A percentile compares a stretch with the other conserved stretches of the same genome.
These are phyloP conservation scores for Argya squamiceps DNA, from an alignment of 2,797 vertebrate genomes.

Conservation along the genomic window DNA sequence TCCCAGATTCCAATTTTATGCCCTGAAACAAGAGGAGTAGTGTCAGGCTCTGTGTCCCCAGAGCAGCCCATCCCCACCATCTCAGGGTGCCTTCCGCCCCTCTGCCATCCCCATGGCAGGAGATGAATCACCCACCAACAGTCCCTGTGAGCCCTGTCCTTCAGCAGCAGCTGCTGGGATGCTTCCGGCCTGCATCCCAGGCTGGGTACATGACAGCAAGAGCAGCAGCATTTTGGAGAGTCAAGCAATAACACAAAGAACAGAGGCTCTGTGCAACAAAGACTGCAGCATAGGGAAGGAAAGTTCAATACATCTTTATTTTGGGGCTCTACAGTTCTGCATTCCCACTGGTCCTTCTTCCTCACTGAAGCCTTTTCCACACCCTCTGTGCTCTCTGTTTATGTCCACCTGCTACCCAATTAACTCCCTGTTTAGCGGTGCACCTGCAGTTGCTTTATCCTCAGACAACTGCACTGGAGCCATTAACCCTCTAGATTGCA, in stretches of 20 bases:
- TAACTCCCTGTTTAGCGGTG: conserved; percentile 63
- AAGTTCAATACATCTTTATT: conserved; percentile 7
- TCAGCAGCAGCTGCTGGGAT: neutral
- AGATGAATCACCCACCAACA: neutral
- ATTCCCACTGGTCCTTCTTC: conserved; percentile 14
- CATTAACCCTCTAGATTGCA: conserved; percentile 70
- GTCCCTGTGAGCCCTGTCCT: rapidly evolving
- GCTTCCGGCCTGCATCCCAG: neutral
- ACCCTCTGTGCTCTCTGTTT: conserved; percentile 59
- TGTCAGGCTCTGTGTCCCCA: neutral
- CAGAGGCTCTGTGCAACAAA: neutral
- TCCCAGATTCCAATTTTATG: neutral
- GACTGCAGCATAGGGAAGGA: neutral
- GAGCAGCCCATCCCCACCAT: neutral
- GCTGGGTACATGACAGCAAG: neutral
- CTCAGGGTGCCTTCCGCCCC: neutral
- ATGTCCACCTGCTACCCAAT: conserved; percentile 72
- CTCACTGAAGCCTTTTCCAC: conserved; percentile 54
- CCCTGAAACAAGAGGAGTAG: rapidly evolving
- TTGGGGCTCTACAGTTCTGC: conserved; percentile 5
- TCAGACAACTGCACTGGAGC: conserved; percentile 39
- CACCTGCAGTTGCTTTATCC: conserved; percentile 66
- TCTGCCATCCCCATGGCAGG: rapidly evolving
- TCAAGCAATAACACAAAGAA: neutral
- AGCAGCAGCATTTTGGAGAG: conserved; percentile 27